Base-by-base conservation (phyloP, 2,797 vertebrate species). In the Astyanax mexicanus region DNA sequence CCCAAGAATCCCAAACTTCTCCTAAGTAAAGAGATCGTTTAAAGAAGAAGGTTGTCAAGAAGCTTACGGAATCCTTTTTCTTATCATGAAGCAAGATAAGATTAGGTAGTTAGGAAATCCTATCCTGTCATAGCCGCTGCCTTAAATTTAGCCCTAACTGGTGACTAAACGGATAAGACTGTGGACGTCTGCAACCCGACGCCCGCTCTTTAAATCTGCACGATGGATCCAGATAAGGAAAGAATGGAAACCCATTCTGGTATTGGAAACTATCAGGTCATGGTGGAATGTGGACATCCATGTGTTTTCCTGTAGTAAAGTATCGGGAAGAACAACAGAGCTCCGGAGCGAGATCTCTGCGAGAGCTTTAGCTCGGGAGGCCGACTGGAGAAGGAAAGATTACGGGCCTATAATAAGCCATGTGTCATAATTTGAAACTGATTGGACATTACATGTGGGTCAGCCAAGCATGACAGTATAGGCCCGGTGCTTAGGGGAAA, bases 371-470 rank as follows among this genome's bases (percentile, higher is more conserved):
- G 47, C 38, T 66, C 57, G 25, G 12, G 25, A 40, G 74, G 54
- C 32, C 2, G 15, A 29, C 29, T 7, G 40, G 47, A 15, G 11
- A 10, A 58, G 32, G 64, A 10, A 58, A 32, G 64, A 37, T 38
- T 25, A 17, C 17, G 25, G 25, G 32, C 35, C 21, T 69, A 38
- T 38, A 69, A 21, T 40, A 23, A 38, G 57, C 12, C 32, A n/a
- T n/a, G 58, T 76, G 55, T 49, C 66, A 58, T 35, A n/a, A 52
- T 57, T 57, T 57, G 27, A 19, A 69, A 60, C 54, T 68, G 64
- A 58, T 75, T 65, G 55, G 52, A 65, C 7, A n/a, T 67, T 49
- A 49, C 32, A 68, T 66, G 55, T 68, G 52, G 54, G 55, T 68
- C 52, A 49, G 73, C 58, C 57, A 75, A 40, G 42, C 45, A 61